Base-by-base conservation (phyloP, 2,797 vertebrate genomes). In the Sphenodon punctatus region DNA sequence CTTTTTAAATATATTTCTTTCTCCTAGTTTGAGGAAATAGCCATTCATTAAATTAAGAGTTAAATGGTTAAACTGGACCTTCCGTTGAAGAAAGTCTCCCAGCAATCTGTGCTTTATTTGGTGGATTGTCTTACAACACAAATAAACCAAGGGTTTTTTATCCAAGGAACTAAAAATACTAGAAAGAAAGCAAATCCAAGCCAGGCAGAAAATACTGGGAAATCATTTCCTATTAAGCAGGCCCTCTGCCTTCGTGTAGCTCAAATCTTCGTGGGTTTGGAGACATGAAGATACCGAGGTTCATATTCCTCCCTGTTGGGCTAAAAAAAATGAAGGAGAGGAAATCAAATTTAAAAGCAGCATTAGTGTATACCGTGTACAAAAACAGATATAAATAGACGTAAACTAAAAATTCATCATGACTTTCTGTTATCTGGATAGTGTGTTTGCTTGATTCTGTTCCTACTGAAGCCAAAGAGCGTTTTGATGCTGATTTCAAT, bases 11-110 rank as follows among this genome's bases (percentile, higher is more conserved):
- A 93, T 90, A 92, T 93, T 84, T 86, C 90, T 87, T 86, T 89
- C 81, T 83, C 67, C 79, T 84, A 88, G 73, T 93, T 90, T 92
- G 84, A 76, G 89, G 71, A 83, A 91, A 91, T 79, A 85, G 75
- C 87, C 78, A 94, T 92, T 90, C 94, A 94, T 94, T 95, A 93
- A 93, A 88, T 89, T 93, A 94, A 94, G 91, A 92, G 87, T 88
- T 72, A 91, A 90, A 82, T 56, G 93, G 82, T 86, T 80, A 91
- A 93, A 86, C 81, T 90, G 88, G 90, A 76, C 85, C 82, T 90
- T 94, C 94, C 92, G 93, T 92, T 92, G 93, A 95, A 64, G 73
- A 94, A 93, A 91, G 88, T 93, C 94, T 93, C 90, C 85, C 89
- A 94, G 91, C 92, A 93, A 92, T 94, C 91, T 49, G 7, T 87